Conservation (phyloP, 2,113 vertebrate species). For the Grallaria varia region DNA sequence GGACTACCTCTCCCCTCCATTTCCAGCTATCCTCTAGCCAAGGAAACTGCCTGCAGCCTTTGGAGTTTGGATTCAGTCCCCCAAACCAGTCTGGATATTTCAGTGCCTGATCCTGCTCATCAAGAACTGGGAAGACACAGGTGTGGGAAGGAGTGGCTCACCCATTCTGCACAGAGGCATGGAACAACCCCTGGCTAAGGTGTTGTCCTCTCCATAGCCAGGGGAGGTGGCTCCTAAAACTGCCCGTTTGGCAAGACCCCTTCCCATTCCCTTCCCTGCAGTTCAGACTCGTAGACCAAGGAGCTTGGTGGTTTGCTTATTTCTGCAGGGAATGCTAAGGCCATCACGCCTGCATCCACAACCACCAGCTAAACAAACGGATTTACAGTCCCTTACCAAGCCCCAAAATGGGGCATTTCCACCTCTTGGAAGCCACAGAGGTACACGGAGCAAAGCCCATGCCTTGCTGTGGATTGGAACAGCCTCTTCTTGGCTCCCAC, state of each 20-base stretch:
- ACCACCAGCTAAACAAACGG: rapidly evolving
- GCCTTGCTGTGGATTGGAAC: not conserved
- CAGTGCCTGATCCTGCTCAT: not conserved
- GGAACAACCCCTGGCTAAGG: not conserved
- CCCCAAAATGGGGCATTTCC: not conserved
- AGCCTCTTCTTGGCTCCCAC: not conserved
- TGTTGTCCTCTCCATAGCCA: not conserved
- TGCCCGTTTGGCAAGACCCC: not conserved
- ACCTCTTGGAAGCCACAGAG: not conserved
- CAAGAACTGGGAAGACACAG: not conserved
- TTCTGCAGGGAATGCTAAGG: not conserved
- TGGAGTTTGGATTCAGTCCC: not conserved
- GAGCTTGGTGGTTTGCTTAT: not conserved
- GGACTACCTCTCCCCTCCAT: not conserved
- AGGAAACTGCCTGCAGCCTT: not conserved
- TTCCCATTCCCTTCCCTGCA: not conserved
- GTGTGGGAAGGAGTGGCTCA: not conserved
- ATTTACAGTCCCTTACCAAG: not conserved
- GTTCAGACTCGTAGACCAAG: not conserved
- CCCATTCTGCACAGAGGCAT: not conserved
- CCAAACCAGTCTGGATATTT: not conserved
- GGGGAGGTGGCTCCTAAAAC: not conserved
- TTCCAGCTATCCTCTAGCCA: not conserved
- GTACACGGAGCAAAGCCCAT: not conserved
- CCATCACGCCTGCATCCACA: not conserved